phyloP scores from a whole-genome alignment of 2,888 invertebrate genomes.

The Cerceris ruficornis region DNA sequence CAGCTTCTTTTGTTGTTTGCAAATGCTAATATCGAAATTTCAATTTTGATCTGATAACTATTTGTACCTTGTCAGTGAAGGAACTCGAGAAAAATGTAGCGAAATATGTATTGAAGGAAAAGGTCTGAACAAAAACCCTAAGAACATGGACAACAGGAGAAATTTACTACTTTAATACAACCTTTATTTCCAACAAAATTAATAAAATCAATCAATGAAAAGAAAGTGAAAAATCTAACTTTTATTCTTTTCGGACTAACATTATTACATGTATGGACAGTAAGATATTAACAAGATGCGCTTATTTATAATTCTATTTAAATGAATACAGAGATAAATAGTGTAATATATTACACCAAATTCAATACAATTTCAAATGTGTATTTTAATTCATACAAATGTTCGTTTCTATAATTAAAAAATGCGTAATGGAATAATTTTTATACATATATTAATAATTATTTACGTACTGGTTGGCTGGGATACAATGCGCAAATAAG shows the following conservation, averaged over 20 bases:
- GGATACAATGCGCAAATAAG: conserved; percentile 89
- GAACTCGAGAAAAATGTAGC: conserved; percentile 29
- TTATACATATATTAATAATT: conserved; percentile 25
- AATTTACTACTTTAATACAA: conserved; percentile 21
- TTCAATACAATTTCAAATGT: conserved; percentile 39
- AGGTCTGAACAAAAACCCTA: conserved; percentile 17
- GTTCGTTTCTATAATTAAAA: conserved; percentile 33
- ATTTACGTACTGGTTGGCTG: conserved; percentile 81
- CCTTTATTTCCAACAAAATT: conserved; percentile 40
- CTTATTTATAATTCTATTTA: conserved; percentile 51
- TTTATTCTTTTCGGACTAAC: conserved; percentile 30
- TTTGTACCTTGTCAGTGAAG: conserved; percentile 26
- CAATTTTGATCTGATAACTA: conserved; percentile 44
- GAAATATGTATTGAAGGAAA: conserved; percentile 32
- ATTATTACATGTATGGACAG: conserved; percentile 31
- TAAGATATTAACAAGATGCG: conserved; percentile 48
- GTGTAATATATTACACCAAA: conserved; percentile 25
- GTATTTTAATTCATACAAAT: conserved; percentile 43
- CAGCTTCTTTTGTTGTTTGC: conserved; percentile 82
- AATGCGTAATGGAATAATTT: conserved; percentile 31
- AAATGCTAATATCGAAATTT: conserved; percentile 68
- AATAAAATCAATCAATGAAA: conserved; percentile 31
- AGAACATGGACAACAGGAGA: conserved; percentile 12
- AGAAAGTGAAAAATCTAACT: conserved; percentile 34
- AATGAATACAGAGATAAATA: conserved; percentile 17